These are phyloP conservation scores for Corapipo altera DNA, from an alignment of 2,113 vertebrate genomes.

Conservation along the genomic window DNA sequence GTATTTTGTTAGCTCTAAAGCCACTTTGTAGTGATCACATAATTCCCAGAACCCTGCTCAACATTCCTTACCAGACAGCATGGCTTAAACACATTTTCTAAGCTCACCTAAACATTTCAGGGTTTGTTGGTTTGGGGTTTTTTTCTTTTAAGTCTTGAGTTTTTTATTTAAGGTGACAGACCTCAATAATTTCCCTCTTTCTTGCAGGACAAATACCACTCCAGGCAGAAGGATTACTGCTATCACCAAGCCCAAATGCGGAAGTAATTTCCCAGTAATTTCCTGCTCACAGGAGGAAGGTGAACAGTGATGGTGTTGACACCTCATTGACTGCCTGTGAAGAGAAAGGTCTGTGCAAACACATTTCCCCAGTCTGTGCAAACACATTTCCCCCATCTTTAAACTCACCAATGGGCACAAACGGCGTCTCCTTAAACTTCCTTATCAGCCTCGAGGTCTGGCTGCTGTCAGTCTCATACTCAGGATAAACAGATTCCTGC, in stretches of 20 bases:
- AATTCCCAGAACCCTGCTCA: not conserved
- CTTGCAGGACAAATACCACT: not conserved
- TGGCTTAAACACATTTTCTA: not conserved
- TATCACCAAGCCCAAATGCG: rapidly evolving
- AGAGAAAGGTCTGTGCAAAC: not conserved
- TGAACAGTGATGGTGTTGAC: not conserved
- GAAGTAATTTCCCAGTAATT: not conserved
- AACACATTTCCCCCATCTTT: not conserved
- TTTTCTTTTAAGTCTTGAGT: not conserved
- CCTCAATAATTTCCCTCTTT: not conserved
- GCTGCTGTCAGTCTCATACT: constrained; percentile 41
- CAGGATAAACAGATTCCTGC: not conserved
- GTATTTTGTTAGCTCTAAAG: not conserved
- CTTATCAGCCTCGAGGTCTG: constrained; percentile 33
- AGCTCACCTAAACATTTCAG: not conserved
- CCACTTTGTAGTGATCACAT: rapidly evolving
- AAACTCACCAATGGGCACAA: constrained; percentile 50
- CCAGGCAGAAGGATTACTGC: not conserved
- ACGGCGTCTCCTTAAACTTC: constrained; percentile 38
- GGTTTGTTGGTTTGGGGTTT: rapidly evolving
- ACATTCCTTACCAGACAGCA: not conserved
- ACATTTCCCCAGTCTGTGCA: not conserved
- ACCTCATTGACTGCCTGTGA: rapidly evolving
- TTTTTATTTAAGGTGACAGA: not conserved
- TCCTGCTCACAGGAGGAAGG: not conserved